Evolutionary conservation across 2,888 invertebrate genomes (phyloP).

Genomic region (Agrochola lychnidis): DNA sequence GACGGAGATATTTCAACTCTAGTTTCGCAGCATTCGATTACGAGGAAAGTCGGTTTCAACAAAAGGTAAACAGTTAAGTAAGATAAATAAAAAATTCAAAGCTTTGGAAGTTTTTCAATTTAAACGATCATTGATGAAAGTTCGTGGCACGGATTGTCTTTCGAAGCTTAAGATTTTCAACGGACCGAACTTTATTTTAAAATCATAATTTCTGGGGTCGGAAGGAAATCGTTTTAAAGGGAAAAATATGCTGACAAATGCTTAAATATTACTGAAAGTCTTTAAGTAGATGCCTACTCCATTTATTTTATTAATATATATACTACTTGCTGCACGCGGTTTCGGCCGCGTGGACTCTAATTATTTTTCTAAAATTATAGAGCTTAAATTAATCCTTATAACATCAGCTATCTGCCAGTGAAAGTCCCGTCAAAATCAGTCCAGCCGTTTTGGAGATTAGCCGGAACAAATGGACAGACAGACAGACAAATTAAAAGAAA

Average conservation of each 20-base stretch:
- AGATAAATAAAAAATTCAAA: slow-evolving; percentile 46
- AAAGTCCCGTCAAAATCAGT: too few species aligned
- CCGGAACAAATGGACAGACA: too few species aligned
- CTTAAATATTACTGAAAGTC: neutral
- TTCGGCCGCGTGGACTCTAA: too few species aligned
- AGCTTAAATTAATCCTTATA: too few species aligned
- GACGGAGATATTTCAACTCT: slow-evolving; percentile 22
- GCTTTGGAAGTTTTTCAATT: slow-evolving; percentile 54
- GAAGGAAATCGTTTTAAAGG: neutral
- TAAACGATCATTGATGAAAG: slow-evolving; percentile 45
- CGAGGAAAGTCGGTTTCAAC: slow-evolving; percentile 19
- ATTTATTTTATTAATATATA: neutral
- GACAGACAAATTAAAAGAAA: too few species aligned
- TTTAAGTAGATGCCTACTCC: neutral
- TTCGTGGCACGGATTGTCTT: slow-evolving; percentile 39
- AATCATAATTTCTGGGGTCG: slow-evolving; percentile 31
- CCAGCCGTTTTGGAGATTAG: too few species aligned
- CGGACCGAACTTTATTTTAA: slow-evolving; percentile 32
- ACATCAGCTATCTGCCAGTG: too few species aligned
- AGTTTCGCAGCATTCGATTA: slow-evolving; percentile 30
- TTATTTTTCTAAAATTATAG: too few species aligned
- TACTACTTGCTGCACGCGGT: neutral
- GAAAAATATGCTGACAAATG: neutral
- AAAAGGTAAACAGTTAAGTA: slow-evolving; percentile 26
- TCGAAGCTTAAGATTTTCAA: slow-evolving; percentile 26